Base-by-base conservation (phyloP, 2,888 invertebrate genomes). In the Chloroclystis v-ata region DNA sequence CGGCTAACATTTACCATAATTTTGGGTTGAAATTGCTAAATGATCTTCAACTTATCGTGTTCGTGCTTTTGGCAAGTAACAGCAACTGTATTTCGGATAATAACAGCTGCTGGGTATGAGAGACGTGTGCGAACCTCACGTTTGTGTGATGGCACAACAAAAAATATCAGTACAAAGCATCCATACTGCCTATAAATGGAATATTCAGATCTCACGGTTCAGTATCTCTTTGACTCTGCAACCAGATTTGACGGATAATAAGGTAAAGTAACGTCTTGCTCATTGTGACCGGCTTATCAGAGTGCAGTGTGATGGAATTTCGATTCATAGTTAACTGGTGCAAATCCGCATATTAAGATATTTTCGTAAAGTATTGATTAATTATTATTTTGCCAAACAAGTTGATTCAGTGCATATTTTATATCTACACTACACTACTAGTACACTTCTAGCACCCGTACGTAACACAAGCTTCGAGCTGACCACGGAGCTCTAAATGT, bases 151-250 rank as follows among this genome's bases (percentile, higher is more conserved):
- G 79, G 73, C 73, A 75, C 59, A 75, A 77, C 78, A 83, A 86
- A 84, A 85, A 85, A 78, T 75, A 75, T 75, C 65, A 65, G 69
- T 56, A 68, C 68, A 71, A 61, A 75, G 78, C 67, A 76, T 78
- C 75, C 81, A 78, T 72, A 68, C 69, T 67, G 65, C 61, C 61
- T 86, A 86, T 86, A 86, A 85, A 85, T 84, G 72, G 82, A 76
- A 74, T 75, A 82, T 75, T 75, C 63, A 54, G 70, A 66, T 82
- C 78, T 67, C 75, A 78, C 76, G 73, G 63, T 59, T 72, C 82
- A 86, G 82, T 83, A 74, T 61, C 69, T 69, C 53, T 69, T 72
- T 61, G 71, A 64, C 64, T 61, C 73, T 60, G 72, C 71, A 72
- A 73, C 68, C 63, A 71, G 67, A 61, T 72, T 75, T 62, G 58